A percentile compares a stretch with the other conserved stretches of the same genome.
Evolutionary conservation across 2,797 vertebrate genomes (phyloP).

Genomic region (Apogon talboti): DNA sequence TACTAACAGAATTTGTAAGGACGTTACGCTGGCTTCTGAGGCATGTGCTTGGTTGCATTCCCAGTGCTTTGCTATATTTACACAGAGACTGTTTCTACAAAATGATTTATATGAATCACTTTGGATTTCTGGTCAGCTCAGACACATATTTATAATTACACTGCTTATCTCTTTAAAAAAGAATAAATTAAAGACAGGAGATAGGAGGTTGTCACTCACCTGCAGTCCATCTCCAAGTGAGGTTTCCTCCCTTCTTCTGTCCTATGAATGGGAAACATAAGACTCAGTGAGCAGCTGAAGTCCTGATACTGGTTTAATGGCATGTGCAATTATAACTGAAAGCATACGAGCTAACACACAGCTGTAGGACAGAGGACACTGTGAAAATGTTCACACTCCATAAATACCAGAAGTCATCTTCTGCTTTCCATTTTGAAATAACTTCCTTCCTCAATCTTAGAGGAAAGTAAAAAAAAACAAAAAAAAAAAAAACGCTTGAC

Average conservation of each 20-base stretch:
- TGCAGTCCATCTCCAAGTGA: constrained; percentile 37
- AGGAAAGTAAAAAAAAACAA: not conserved
- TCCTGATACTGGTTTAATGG: constrained; percentile 6
- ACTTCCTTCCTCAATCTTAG: constrained; percentile 47
- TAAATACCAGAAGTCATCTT: constrained; percentile 22
- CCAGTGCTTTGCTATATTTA: not conserved
- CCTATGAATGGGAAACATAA: constrained; percentile 42
- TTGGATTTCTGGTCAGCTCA: constrained; percentile 4
- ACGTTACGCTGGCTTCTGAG: constrained; percentile 4
- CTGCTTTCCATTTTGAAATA: constrained; percentile 22
- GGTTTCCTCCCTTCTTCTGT: constrained; percentile 1
- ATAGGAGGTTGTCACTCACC: constrained; percentile 43
- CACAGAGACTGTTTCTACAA: not conserved
- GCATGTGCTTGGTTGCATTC: not conserved
- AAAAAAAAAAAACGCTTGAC: not conserved
- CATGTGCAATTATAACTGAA: not conserved
- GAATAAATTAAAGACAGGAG: not conserved
- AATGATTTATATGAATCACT: too few relatives aligned
- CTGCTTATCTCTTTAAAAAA: not conserved
- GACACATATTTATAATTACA: not conserved
- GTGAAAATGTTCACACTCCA: not conserved
- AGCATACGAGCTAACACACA: not conserved
- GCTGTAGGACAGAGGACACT: not conserved
- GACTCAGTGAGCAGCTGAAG: constrained; percentile 8
- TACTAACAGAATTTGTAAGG: constrained; percentile 5